Percentiles rank a stretch among this genome's conserved stretches.
Conservation (phyloP, 2,888 invertebrate genomes). For the Polylopha cassiicola region DNA sequence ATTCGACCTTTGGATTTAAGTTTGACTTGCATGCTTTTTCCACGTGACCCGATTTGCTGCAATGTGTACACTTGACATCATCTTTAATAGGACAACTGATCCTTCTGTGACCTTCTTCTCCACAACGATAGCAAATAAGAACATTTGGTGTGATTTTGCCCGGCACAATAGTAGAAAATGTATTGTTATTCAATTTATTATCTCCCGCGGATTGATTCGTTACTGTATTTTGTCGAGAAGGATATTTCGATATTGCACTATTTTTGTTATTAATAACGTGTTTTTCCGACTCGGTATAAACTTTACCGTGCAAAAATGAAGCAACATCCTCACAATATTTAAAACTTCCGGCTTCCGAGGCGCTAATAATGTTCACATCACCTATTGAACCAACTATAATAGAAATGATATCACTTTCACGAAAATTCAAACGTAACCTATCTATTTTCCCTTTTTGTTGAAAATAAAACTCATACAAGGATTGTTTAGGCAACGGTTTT, state of each 20-base stretch:
- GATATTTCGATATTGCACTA: neutral
- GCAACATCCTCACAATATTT: slow-evolving; percentile 23
- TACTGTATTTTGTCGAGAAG: slow-evolving; percentile 1
- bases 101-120: slow-evolving; percentile 21
- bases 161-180: no score
- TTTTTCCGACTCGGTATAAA: neutral
- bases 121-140: slow-evolving; percentile 25
- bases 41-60: slow-evolving; percentile 26
- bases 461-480: slow-evolving; percentile 31
- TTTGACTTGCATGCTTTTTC: slow-evolving; percentile 26
- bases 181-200: no score
- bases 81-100: slow-evolving; percentile 16
- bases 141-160: slow-evolving; percentile 20
- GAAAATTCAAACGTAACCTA: slow-evolving; percentile 25
- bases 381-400: slow-evolving; percentile 29
- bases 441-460: slow-evolving; percentile 27
- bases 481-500: slow-evolving; percentile 22
- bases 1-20: slow-evolving; percentile 23
- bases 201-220: slow-evolving; percentile 23
- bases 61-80: slow-evolving; percentile 25
- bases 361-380: slow-evolving; percentile 26
- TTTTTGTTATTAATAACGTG: no score
- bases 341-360: slow-evolving; percentile 28
- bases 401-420: slow-evolving; percentile 28
- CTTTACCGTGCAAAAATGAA: slow-evolving; percentile 21